phyloP scores from a whole-genome alignment of 2,888 invertebrate genomes.

The Portevinia maculata region DNA sequence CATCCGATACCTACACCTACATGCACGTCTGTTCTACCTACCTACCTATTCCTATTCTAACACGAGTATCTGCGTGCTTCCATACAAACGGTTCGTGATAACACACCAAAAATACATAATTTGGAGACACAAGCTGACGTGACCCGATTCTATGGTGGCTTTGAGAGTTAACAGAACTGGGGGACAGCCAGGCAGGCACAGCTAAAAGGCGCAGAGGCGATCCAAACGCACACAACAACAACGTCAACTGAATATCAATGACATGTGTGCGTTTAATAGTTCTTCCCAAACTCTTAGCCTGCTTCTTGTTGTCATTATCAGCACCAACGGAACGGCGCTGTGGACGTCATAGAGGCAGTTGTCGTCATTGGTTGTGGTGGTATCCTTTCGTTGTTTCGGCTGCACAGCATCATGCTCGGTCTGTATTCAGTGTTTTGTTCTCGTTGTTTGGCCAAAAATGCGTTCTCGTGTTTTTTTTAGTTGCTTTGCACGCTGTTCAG shows the following conservation, averaged over 20 bases:
- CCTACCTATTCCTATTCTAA: neutral
- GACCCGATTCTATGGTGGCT: constrained; percentile 57
- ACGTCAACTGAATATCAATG: constrained; percentile 27
- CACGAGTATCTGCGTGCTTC: constrained; percentile 3
- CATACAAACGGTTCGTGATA: constrained; percentile 21
- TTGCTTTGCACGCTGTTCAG: constrained; percentile 52
- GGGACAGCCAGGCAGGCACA: constrained; percentile 35
- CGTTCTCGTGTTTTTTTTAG: constrained; percentile 58
- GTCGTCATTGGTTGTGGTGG: constrained; percentile 1
- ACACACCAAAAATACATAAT: constrained; percentile 26
- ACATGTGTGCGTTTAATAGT: constrained; percentile 46
- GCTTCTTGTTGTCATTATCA: constrained; percentile 55
- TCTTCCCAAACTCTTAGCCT: constrained; percentile 31
- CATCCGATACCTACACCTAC: neutral
- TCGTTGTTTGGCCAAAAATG: constrained; percentile 56
- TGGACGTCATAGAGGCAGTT: constrained; percentile 8
- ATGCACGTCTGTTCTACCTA: neutral
- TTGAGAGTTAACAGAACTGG: constrained; percentile 25
- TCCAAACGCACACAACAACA: constrained; percentile 9
- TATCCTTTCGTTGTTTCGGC: constrained; percentile 26
- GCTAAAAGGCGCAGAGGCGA: constrained; percentile 17
- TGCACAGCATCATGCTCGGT: constrained; percentile 57
- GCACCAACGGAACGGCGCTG: constrained; percentile 41
- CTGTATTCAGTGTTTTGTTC: constrained; percentile 62
- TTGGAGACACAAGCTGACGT: constrained; percentile 48